A percentile compares a stretch with the other conserved stretches of the same genome.
phyloP scores from a whole-genome alignment of 2,113 vertebrate species.

The Heterochromis multidens region DNA sequence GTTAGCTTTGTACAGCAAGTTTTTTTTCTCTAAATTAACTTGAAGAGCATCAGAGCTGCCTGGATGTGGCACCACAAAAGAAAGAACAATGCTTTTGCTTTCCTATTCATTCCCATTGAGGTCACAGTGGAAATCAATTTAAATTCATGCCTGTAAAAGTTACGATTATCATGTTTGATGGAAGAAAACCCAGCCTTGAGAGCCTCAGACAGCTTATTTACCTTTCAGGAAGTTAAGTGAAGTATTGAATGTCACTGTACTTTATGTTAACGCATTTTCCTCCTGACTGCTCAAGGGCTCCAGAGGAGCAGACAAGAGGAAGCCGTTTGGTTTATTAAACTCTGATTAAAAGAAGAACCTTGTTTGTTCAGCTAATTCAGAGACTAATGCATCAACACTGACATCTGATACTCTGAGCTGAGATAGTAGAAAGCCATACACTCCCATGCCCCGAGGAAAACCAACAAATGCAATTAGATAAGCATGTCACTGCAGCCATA shows the following conservation, averaged over 20 bases:
- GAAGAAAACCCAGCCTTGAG: background rate
- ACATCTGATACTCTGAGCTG: slow-evolving; percentile 9
- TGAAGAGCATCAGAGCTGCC: background rate
- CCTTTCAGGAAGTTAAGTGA: slow-evolving; percentile 4
- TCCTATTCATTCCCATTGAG: background rate
- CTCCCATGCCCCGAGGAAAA: background rate
- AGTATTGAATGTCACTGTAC: slow-evolving; percentile 13
- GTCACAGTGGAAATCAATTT: background rate
- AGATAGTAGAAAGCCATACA: background rate
- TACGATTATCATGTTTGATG: background rate
- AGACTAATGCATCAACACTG: slow-evolving; percentile 20
- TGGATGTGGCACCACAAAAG: background rate
- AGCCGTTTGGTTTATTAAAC: slow-evolving; percentile 8
- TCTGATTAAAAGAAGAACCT: slow-evolving; percentile 31
- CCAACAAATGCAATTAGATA: slow-evolving; percentile 33
- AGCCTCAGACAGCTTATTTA: background rate
- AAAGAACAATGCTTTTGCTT: background rate
- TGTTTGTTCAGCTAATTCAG: slow-evolving; percentile 37
- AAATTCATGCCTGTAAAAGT: background rate
- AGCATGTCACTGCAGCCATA: slow-evolving; percentile 2
- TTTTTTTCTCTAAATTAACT: background rate
- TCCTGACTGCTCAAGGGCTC: background rate
- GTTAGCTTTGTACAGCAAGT: background rate
- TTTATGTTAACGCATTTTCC: slow-evolving; percentile 2
- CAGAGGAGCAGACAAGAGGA: background rate